A percentile compares a stretch with the other conserved stretches of the same genome.
phyloP scores from a whole-genome alignment of 2,888 invertebrate genomes.

The Exocentrus adspersus region DNA sequence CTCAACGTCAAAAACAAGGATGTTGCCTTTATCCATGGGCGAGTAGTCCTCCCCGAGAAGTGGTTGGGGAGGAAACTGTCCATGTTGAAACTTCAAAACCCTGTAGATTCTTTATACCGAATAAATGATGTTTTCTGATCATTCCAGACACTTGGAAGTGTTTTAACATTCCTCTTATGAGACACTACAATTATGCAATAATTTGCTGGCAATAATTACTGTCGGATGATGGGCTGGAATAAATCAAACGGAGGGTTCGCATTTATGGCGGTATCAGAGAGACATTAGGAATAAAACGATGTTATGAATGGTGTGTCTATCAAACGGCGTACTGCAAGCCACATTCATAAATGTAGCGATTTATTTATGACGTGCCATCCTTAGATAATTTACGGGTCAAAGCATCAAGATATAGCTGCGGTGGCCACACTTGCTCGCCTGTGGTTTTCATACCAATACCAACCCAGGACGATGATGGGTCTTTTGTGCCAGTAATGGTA shows the following conservation, averaged over 20 bases:
- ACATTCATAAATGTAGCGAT: slow-evolving; percentile 62
- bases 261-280: slow-evolving; percentile 33
- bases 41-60: no score
- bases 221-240: slow-evolving; percentile 15
- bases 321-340: slow-evolving; percentile 54
- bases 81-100: no score
- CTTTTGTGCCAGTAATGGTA: slow-evolving; percentile 38
- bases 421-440: slow-evolving; percentile 52
- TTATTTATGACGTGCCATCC: slow-evolving; percentile 64
- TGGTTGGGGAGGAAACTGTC: no score
- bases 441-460: slow-evolving; percentile 31
- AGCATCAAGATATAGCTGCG: slow-evolving; percentile 57
- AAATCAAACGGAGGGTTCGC: slow-evolving; percentile 32
- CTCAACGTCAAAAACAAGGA: no score
- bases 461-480: slow-evolving; percentile 30
- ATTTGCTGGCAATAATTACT: slow-evolving; percentile 16
- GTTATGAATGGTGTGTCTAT: slow-evolving; percentile 56
- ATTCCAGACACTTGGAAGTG: no score
- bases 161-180: no score
- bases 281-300: slow-evolving; percentile 41
- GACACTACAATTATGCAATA: slow-evolving; percentile 19
- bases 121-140: no score
- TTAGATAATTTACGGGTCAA: slow-evolving; percentile 64
- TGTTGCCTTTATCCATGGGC: no score
- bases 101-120: no score